These are phyloP conservation scores for Melieria crassipennis DNA, from an alignment of 2,888 invertebrate species.

Conservation along the genomic window DNA sequence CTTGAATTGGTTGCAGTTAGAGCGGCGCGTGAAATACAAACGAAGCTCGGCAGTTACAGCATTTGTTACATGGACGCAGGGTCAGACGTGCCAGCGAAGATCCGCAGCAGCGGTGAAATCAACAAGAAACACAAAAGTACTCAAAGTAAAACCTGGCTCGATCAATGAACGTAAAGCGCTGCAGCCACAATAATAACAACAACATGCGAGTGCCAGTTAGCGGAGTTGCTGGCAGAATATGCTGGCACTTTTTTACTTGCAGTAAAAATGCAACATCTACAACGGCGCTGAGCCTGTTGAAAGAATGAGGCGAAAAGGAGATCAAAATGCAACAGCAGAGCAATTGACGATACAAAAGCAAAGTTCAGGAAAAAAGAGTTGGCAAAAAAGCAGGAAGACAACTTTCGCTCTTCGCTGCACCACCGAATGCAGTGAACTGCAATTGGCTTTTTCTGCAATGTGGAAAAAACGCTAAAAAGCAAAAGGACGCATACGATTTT, in stretches of 20 bases:
- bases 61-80: slow-evolving; percentile 17
- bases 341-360: too few species aligned
- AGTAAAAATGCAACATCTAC: slow-evolving; percentile 11
- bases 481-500: too few species aligned
- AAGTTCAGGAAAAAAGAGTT: too few species aligned
- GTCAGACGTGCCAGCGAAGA: slow-evolving; percentile 11
- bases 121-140: background rate
- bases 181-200: background rate
- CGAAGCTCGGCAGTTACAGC: background rate
- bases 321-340: slow-evolving; percentile 6
- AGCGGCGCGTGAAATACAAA: background rate
- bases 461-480: too few species aligned
- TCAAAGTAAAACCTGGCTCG: slow-evolving; percentile 1
- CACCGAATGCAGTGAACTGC: too few species aligned
- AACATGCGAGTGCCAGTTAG: slow-evolving; percentile 4
- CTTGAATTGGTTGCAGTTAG: slow-evolving; percentile 21
- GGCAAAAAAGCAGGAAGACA: slow-evolving; percentile 55
- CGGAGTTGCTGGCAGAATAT: background rate
- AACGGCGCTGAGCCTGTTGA: background rate
- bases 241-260: background rate
- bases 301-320: slow-evolving; percentile 36
- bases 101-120: background rate
- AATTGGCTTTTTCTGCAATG: too few species aligned
- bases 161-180: slow-evolving; percentile 40
- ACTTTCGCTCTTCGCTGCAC: slow-evolving; percentile 54